phyloP scores from a whole-genome alignment of 2,797 vertebrate genomes.

The Acipenser transmontanus region DNA sequence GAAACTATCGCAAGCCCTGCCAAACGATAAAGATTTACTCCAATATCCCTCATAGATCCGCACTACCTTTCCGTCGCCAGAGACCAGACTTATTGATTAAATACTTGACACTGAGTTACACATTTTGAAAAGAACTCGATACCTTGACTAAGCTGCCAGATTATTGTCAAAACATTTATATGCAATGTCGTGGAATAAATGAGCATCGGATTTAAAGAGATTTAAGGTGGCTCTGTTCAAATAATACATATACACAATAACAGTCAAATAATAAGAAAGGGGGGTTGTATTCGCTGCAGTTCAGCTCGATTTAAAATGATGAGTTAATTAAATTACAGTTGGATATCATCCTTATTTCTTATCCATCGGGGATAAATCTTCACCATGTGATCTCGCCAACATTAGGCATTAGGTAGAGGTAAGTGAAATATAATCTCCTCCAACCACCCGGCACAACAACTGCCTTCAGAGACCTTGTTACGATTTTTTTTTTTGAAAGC shows the following conservation, averaged over 20 bases:
- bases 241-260: conserved; percentile 18
- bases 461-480: too few species aligned
- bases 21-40: conserved; percentile 74
- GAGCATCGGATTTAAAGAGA: conserved; percentile 21
- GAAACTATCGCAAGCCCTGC: conserved; percentile 62
- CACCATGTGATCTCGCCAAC: too few species aligned
- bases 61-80: conserved; percentile 63
- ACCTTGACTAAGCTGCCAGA: conserved; percentile 20
- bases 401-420: too few species aligned
- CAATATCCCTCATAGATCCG: conserved; percentile 58
- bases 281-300: conserved; percentile 3
- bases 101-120: conserved; percentile 63
- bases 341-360: too few species aligned
- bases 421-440: too few species aligned
- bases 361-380: too few species aligned
- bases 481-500: not conserved
- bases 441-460: too few species aligned
- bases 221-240: not conserved
- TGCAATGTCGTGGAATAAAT: not conserved
- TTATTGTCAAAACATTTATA: conserved; percentile 30
- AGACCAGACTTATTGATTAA: conserved; percentile 72
- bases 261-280: conserved; percentile 38
- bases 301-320: too few species aligned
- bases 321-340: too few species aligned
- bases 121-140: conserved; percentile 46